Conservation (phyloP, 2,113 vertebrate species). For the Bubo scandiacus region DNA sequence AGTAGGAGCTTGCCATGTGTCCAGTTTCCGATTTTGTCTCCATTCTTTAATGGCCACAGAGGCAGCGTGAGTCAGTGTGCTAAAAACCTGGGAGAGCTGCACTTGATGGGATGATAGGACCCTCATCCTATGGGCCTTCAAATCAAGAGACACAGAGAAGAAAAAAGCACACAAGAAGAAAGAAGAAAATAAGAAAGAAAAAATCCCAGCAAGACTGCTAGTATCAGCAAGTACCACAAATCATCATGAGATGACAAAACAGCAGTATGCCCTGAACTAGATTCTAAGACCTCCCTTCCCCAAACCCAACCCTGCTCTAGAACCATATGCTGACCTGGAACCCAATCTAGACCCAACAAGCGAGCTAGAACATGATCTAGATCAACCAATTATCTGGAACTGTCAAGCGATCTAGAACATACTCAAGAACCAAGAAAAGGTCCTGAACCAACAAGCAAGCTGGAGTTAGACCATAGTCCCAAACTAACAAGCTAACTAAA, state of each 20-base stretch:
- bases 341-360: neutral
- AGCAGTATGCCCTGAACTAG: neutral
- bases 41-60: neutral
- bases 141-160: neutral
- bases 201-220: neutral
- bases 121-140: neutral
- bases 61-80: rapidly evolving
- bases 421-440: neutral
- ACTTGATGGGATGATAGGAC: neutral
- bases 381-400: too few species aligned
- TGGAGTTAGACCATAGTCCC: too few species aligned
- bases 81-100: neutral
- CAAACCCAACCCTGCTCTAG: too few species aligned
- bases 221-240: neutral
- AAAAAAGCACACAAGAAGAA: neutral
- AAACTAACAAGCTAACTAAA: too few species aligned
- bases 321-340: neutral
- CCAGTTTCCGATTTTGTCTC: neutral
- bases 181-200: neutral
- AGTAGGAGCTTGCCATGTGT: neutral
- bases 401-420: neutral
- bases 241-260: neutral
- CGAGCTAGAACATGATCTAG: too few species aligned
- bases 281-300: neutral
- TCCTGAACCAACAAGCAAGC: too few species aligned